Base-by-base conservation (phyloP, 1,140 invertebrate species). In the Solenopsis invicta region DNA sequence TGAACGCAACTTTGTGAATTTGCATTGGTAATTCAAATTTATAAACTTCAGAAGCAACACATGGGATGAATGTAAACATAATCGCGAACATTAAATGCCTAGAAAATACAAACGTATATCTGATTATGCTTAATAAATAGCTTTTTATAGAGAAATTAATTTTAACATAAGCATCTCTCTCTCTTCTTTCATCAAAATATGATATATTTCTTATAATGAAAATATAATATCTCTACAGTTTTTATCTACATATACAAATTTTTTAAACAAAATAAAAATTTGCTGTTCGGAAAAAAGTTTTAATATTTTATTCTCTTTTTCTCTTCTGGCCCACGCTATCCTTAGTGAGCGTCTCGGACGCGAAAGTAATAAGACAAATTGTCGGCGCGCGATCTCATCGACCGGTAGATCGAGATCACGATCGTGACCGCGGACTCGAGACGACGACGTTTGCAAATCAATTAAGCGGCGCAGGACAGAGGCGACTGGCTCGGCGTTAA, bases 381-480 rank as follows among this genome's bases (percentile, higher is more conserved):
- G 89, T 90, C 89, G 90, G 87, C 84, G 72, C 90, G 75, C 89
- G 90, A 90, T 91, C 82, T 62, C 90, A 88, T 88, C 87, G 81
- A 62, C 71, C 72, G 64, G 48, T 59, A 87, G 90, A 92, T 91
- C 90, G 85, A 91, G 91, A 92, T 91, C 90, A 85, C 75, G 90
- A 91, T 92, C 90, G 86, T 88, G 91, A 91, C 86, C 85, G 87
- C 88, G 50, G 80, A 69, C 82, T 29, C 64, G 77, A 82, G 81
- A 54, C 78, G 61, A 90, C 62, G 78, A 86, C 90, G 90, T 94
- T 91, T 92, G 82, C 92, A 93, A 94, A 94, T 94, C 93, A 93
- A 94, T 94, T 94, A 94, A 93, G 89, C 86, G 59, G 48, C 52
- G 21, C 54, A 41, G 34, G 56, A 29, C 48, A 88, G 84, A 88